Evolutionary conservation across 2,888 invertebrate genomes (phyloP).

Genomic region (Drosophila prostipennis): DNA sequence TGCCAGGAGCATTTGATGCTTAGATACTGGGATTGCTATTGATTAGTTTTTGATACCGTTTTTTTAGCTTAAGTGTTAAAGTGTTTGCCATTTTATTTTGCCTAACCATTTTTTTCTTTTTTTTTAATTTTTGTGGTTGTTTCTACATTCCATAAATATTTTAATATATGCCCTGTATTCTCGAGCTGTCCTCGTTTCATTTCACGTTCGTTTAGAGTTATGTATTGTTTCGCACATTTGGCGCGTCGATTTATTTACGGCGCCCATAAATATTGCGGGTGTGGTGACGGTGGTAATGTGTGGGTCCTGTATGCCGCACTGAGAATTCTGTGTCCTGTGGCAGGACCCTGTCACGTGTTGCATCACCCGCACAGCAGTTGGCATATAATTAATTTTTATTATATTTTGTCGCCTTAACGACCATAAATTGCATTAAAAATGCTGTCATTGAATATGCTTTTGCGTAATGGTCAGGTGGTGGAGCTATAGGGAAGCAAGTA

Average conservation of each 20-base stretch:
- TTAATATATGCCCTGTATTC: slow-evolving; percentile 41
- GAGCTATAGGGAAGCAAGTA: slow-evolving; percentile 40
- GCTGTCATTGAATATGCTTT: slow-evolving; percentile 70
- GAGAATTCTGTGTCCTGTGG: slow-evolving; percentile 51
- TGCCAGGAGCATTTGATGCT: slow-evolving; percentile 20
- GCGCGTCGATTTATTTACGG: slow-evolving; percentile 73
- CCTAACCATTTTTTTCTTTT: background rate
- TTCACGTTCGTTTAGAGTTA: slow-evolving; percentile 62
- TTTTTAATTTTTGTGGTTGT: slow-evolving; percentile 2
- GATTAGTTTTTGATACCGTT: background rate
- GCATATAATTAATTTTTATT: slow-evolving; percentile 79
- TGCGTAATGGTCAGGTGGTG: slow-evolving; percentile 31
- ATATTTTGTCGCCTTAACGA: slow-evolving; percentile 80
- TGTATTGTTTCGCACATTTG: slow-evolving; percentile 76
- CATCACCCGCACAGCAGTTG: slow-evolving; percentile 64
- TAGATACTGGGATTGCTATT: too few species aligned
- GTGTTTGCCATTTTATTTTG: background rate
- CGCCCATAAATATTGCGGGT: slow-evolving; percentile 62
- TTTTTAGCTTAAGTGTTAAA: background rate
- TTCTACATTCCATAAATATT: slow-evolving; percentile 42
- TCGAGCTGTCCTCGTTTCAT: slow-evolving; percentile 25
- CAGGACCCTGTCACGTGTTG: slow-evolving; percentile 71
- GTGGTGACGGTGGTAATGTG: slow-evolving; percentile 24
- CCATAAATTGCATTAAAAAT: slow-evolving; percentile 79
- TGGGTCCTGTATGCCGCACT: slow-evolving; percentile 13